These are phyloP conservation scores for Ceratotherium simum DNA, from an alignment of 2,113 vertebrate genomes.

Conservation along the genomic window DNA sequence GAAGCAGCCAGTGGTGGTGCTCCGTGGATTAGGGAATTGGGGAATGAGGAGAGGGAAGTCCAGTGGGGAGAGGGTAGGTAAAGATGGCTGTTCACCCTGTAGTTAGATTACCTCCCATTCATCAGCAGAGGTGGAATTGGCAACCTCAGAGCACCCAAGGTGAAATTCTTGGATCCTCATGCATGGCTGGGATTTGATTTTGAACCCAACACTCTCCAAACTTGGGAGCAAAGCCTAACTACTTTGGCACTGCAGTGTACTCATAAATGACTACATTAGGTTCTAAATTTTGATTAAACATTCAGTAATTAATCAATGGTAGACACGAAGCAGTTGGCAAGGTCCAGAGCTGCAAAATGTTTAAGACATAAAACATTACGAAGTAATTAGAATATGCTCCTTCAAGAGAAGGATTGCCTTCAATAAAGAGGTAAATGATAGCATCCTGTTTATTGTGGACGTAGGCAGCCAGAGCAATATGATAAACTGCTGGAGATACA, in stretches of 20 bases:
- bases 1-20: slow-evolving; percentile 26
- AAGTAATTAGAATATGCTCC: slow-evolving; percentile 92
- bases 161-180: slow-evolving; percentile 85
- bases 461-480: slow-evolving; percentile 92
- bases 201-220: slow-evolving; percentile 85
- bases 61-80: slow-evolving; percentile 1
- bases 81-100: slow-evolving; percentile 63
- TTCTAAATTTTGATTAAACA: slow-evolving; percentile 94
- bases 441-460: slow-evolving; percentile 94
- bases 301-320: slow-evolving; percentile 93
- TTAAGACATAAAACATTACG: slow-evolving; percentile 94
- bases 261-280: slow-evolving; percentile 90
- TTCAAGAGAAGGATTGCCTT: slow-evolving; percentile 92
- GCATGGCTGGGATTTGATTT: slow-evolving; percentile 87
- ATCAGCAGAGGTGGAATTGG: slow-evolving; percentile 85
- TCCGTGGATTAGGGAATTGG: slow-evolving; percentile 1
- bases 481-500: slow-evolving; percentile 94
- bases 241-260: slow-evolving; percentile 87
- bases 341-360: slow-evolving; percentile 92
- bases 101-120: slow-evolving; percentile 80
- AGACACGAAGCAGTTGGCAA: slow-evolving; percentile 91
- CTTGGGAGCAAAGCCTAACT: slow-evolving; percentile 88
- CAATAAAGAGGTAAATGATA: slow-evolving; percentile 94
- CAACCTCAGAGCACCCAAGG: slow-evolving; percentile 84
- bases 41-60: slow-evolving; percentile 54